These are phyloP conservation scores for Aphis craccivora DNA, from an alignment of 1,140 invertebrate species.

Conservation along the genomic window DNA sequence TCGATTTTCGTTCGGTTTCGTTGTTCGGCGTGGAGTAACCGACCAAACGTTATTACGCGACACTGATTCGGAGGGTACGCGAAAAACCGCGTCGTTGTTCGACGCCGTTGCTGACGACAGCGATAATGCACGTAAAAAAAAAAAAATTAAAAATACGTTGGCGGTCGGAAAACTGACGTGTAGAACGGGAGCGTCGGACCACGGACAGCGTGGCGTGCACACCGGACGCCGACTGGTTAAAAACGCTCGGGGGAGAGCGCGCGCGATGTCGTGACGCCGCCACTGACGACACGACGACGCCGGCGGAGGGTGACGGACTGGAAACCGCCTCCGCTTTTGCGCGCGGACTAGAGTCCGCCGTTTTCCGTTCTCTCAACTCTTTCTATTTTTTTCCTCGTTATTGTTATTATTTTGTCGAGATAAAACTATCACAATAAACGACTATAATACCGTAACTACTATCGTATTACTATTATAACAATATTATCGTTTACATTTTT, in stretches of 20 bases:
- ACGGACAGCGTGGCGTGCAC: conserved; percentile 40
- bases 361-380: neutral
- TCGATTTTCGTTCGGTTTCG: too few species aligned
- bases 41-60: neutral
- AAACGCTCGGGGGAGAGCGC: conserved; percentile 11
- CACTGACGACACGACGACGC: neutral
- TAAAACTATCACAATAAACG: too few species aligned
- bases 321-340: neutral
- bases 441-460: too few species aligned
- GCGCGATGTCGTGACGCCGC: conserved; percentile 1
- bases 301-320: neutral
- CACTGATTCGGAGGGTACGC: neutral
- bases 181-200: too few species aligned
- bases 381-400: neutral
- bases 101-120: too few species aligned
- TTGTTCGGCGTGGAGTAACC: too few species aligned
- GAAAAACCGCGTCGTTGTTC: neutral
- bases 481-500: too few species aligned
- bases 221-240: conserved; percentile 44
- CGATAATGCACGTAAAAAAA: neutral
- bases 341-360: neutral
- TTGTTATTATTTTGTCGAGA: neutral
- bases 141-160: neutral
- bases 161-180: neutral
- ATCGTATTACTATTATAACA: too few species aligned